Evolutionary conservation across 2,113 vertebrate genomes (phyloP), one percentile per base, ranked within the genome.

Genomic region (Rallus limicola): DNA sequence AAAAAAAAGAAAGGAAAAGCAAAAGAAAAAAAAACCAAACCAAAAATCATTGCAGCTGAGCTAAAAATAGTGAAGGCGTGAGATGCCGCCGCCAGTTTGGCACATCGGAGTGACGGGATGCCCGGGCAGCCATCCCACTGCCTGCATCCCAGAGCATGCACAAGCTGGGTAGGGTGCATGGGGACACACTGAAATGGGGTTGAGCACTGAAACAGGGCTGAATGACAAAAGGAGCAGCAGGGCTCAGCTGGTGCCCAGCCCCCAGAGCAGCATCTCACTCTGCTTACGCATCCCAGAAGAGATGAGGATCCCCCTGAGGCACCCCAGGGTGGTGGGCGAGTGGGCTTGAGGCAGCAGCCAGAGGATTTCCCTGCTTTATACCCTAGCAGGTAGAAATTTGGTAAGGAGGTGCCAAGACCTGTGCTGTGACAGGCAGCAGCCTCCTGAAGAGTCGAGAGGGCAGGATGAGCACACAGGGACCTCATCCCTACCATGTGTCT

Each of bases 321-420:
- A 76, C 9, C 24, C 11, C 44, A 53, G 53, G 53, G 38, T 1
- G 0, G 33, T 17, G 26, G 28, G 28, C 0, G 10, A 72, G 25
- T 24, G 16, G 33, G 16, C 16, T 38, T 0, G 0, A 0, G 1
- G 40, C 0, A 0, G 55, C 69, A 33, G n/a, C 19, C 2, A 0
- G 17, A 56, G n/a, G 25, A 28, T 56, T 50, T 56, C 21, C 25
- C 31, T 0, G 2, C 19, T 62, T 55, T 3, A 2, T 20, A 15
- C 53, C 29, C 74, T 16, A 25, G 26, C 2, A 0, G 38, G 10
- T 9, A 42, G n/a, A 55, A 80, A 81, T 75, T 31, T 1, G 7
- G 68, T 7, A 0, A 1, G 34, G 12, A 13, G n/a, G 38, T 48
- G 23, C 53, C 23, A 25, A 65, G 31, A 44, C 11, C 2, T 1